Percentiles rank a stretch among this genome's conserved stretches.
These are phyloP conservation scores for Cataglyphis livida DNA, from an alignment of 2,888 invertebrate species.

Conservation along the genomic window DNA sequence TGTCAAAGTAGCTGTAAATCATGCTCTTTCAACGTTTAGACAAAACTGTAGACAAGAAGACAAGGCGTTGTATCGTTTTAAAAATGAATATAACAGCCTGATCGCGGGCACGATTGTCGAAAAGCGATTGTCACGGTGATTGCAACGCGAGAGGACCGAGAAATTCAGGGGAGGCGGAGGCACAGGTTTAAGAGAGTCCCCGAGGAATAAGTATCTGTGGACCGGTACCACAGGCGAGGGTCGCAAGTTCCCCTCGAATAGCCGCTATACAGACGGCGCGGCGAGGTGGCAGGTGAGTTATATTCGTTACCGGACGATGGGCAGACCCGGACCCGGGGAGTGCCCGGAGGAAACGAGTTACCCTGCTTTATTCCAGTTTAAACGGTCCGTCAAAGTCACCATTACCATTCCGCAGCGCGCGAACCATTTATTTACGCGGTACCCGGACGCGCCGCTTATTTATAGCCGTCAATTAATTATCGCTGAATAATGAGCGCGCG, in stretches of 20 bases:
- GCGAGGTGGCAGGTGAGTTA: slow-evolving; percentile 79
- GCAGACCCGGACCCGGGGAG: slow-evolving; percentile 65
- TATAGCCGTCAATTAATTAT: slow-evolving; percentile 85
- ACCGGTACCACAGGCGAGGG: slow-evolving; percentile 44
- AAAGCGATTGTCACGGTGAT: slow-evolving; percentile 12
- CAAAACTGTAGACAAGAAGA: slow-evolving; percentile 34
- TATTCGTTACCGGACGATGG: slow-evolving; percentile 77
- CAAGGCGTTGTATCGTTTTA: slow-evolving; percentile 50
- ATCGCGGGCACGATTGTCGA: slow-evolving; percentile 27
- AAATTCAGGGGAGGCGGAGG: neutral
- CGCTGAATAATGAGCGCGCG: slow-evolving; percentile 84
- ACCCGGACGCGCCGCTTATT: slow-evolving; percentile 81
- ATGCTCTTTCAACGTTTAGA: neutral
- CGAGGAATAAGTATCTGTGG: slow-evolving; percentile 68
- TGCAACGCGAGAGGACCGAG: slow-evolving; percentile 23
- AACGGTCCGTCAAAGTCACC: slow-evolving; percentile 85
- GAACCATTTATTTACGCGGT: slow-evolving; percentile 84
- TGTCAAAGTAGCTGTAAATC: neutral
- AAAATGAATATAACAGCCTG: slow-evolving; percentile 56
- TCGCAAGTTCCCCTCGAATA: slow-evolving; percentile 45
- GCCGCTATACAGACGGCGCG: slow-evolving; percentile 53
- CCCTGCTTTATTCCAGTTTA: slow-evolving; percentile 84
- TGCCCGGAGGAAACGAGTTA: slow-evolving; percentile 76
- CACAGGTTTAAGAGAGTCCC: slow-evolving; percentile 59
- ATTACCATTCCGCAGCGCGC: slow-evolving; percentile 84